Evolutionary conservation across 1,140 invertebrate species (phyloP).

Genomic region (Rhopalosiphum maidis): DNA sequence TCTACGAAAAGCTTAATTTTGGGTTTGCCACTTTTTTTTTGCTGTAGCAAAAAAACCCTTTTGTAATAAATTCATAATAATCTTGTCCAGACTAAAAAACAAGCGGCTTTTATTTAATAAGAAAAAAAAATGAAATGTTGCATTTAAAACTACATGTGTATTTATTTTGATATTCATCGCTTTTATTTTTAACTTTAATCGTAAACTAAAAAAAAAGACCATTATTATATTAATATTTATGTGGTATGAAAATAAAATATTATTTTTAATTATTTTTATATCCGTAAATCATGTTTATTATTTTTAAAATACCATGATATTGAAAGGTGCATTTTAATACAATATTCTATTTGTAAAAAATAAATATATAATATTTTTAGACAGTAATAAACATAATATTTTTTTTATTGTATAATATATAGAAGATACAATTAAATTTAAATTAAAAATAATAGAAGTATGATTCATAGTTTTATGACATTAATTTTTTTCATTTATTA

Average conservation of each 20-base stretch:
- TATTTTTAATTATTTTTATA: not conserved
- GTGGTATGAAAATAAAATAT: not conserved
- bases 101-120: not conserved
- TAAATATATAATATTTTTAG: not conserved
- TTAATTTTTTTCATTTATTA: too few species aligned
- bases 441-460: not conserved
- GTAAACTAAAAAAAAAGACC: not conserved
- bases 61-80: conserved; percentile 52
- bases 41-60: conserved; percentile 20
- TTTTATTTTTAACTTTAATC: conserved; percentile 5
- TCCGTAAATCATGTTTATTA: not conserved
- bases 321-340: not conserved
- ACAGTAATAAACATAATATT: not conserved
- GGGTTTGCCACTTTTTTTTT: conserved; percentile 48
- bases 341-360: not conserved
- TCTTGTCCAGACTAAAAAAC: conserved; percentile 20
- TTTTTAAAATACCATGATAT: not conserved
- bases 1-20: conserved; percentile 50
- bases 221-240: not conserved
- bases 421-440: not conserved
- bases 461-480: not conserved
- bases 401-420: not conserved
- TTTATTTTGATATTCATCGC: conserved; percentile 17
- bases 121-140: conserved; percentile 23
- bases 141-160: conserved; percentile 21